A percentile compares a stretch with the other conserved stretches of the same genome.
Conservation (phyloP, 1,140 invertebrate genomes). For the Physella acuta region DNA sequence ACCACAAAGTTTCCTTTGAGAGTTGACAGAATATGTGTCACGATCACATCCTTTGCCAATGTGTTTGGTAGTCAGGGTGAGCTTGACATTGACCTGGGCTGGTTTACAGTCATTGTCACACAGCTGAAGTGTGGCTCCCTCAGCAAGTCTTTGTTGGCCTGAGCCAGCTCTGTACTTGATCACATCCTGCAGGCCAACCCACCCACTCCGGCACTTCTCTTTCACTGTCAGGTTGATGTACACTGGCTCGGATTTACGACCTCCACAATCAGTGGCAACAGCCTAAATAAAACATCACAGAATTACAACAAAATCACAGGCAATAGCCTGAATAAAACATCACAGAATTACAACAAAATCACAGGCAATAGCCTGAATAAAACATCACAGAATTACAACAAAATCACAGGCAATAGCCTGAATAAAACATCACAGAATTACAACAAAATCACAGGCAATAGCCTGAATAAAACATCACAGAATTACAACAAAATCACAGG, state of each 20-base stretch:
- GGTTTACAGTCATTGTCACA: constrained; percentile 78
- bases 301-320: neutral
- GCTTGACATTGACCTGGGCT: constrained; percentile 67
- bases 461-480: no score
- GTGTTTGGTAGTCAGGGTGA: constrained; percentile 77
- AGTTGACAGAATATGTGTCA: constrained; percentile 85
- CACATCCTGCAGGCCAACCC: constrained; percentile 70
- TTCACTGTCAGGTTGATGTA: constrained; percentile 93
- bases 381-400: neutral
- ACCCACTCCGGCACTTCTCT: constrained; percentile 73
- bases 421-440: neutral
- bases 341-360: no score
- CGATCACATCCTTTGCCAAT: constrained; percentile 88
- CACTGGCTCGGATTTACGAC: constrained; percentile 80
- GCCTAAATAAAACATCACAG: constrained; percentile 69
- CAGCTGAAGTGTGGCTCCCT: constrained; percentile 80
- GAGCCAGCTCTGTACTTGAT: constrained; percentile 88
- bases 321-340: no score
- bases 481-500: no score
- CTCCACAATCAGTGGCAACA: constrained; percentile 93
- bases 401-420: no score
- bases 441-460: neutral
- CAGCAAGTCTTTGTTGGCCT: constrained; percentile 78
- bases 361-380: no score
- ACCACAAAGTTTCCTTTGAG: constrained; percentile 88